Evolutionary conservation across 2,797 vertebrate species (phyloP).

Genomic region (Clarias platycephalus): DNA sequence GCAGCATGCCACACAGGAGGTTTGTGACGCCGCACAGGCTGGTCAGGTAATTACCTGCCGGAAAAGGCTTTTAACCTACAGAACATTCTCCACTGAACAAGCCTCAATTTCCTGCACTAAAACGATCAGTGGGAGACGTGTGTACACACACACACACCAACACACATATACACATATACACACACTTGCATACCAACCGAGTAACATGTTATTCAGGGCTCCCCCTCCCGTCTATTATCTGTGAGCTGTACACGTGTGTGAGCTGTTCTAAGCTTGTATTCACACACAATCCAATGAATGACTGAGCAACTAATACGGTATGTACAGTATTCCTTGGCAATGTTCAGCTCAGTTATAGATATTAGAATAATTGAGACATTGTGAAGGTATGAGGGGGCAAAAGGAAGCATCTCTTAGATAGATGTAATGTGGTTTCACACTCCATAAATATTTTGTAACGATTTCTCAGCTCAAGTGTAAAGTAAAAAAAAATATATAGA

Average conservation of each 20-base stretch:
- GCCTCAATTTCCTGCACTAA: slow-evolving; percentile 54
- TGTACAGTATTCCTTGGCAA: neutral
- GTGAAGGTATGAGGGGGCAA: neutral
- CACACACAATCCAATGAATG: neutral
- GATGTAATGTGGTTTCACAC: neutral
- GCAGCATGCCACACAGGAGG: slow-evolving; percentile 47
- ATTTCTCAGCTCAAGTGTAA: too few relatives aligned
- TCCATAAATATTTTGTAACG: too few relatives aligned
- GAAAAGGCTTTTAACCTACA: slow-evolving; percentile 49
- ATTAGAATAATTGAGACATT: neutral
- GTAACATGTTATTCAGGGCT: neutral
- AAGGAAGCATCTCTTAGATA: neutral
- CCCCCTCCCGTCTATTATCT: neutral
- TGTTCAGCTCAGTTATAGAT: neutral
- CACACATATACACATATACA: neutral
- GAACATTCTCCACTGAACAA: slow-evolving; percentile 37
- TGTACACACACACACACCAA: slow-evolving; percentile 34
- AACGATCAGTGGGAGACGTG: slow-evolving; percentile 31
- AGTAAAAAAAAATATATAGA: neutral
- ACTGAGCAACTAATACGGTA: neutral
- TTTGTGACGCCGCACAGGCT: slow-evolving; percentile 57
- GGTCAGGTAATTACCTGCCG: slow-evolving; percentile 62
- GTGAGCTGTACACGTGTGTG: too few relatives aligned
- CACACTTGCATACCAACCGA: neutral
- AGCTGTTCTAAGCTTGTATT: too few relatives aligned